Evolutionary conservation across 2,797 vertebrate species (phyloP), one percentile per base, ranked within the genome.

Genomic region (Phylloscopus collybita): DNA sequence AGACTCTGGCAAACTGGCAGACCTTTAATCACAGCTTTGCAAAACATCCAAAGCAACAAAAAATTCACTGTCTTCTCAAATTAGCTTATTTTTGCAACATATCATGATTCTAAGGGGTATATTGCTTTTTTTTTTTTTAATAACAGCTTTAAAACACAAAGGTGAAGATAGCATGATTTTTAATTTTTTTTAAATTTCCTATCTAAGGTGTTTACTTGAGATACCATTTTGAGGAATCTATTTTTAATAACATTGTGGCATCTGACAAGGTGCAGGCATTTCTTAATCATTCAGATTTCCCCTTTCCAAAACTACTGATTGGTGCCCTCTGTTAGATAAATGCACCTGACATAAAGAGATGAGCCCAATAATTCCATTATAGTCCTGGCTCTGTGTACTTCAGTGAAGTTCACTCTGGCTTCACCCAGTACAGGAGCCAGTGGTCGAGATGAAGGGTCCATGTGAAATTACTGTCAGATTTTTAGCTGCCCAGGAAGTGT

Each of bases 361-460:
- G 42, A 76, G 45, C 47, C 34, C 23, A 38, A 4, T 50, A 65
- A 78, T 86, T 66, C 2, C 0, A 0, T 59, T 72, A 3, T 2
- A 29, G 12, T 14, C 11, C 38, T 78, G 20, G 6, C 59, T 50
- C 49, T 1, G 0, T 36, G 42, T 61, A 7, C 9, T 87, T 67
- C 18, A 11, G 11, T 51, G 62, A 13, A 45, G 16, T 65, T 90
- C n/a, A 23, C 6, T 57, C 27, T 61, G 59, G 7, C 12, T 95
- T 93, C 29, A 22, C 8, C n/a, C 64, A 49, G 7, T 1, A 0
- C 21, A 64, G 59, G 22, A 90, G 25, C 40, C 47, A 75, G 9
- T 49, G 45, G 16, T 29, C 2, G 38, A 9, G 7, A 1, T 36
- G 14, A 72, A 88, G 9, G 4, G 34, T 9, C 5, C 16, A 5